Conservation (phyloP, 1,140 invertebrate genomes). For the Monomorium pharaonis region DNA sequence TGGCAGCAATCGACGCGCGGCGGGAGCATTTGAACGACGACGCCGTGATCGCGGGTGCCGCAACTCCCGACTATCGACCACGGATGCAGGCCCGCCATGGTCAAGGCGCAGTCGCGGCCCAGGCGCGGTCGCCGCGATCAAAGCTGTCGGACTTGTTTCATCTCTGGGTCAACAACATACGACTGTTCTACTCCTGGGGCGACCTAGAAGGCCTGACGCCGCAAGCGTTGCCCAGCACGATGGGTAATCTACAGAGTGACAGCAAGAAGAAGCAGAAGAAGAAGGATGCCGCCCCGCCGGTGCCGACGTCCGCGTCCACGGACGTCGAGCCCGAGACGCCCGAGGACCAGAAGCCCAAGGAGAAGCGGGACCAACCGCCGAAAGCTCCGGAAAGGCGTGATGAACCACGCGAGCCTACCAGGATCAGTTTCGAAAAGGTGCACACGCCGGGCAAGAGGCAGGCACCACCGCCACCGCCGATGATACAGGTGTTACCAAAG, state of each 20-base stretch:
- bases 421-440: constrained; percentile 70
- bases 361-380: constrained; percentile 40
- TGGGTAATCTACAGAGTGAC: constrained; percentile 83
- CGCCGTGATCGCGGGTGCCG: constrained; percentile 14
- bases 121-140: constrained; percentile 57
- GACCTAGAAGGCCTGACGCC: not conserved
- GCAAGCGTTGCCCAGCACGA: constrained; percentile 43
- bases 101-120: constrained; percentile 77
- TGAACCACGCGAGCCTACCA: constrained; percentile 44
- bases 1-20: constrained; percentile 5
- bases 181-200: constrained; percentile 60
- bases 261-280: constrained; percentile 77
- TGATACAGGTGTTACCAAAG: constrained; percentile 41
- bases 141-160: constrained; percentile 76
- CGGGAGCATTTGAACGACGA: not conserved
- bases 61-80: constrained; percentile 68
- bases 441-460: constrained; percentile 77
- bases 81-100: constrained; percentile 46
- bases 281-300: constrained; percentile 19
- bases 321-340: constrained; percentile 42
- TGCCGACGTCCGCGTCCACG: constrained; percentile 1
- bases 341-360: constrained; percentile 51
- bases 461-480: constrained; percentile 80
- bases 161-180: constrained; percentile 70
- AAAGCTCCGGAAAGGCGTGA: not conserved